Percentiles rank a stretch among this genome's conserved stretches.
Conservation (phyloP, 2,888 invertebrate genomes). For the Dryococelus australis region DNA sequence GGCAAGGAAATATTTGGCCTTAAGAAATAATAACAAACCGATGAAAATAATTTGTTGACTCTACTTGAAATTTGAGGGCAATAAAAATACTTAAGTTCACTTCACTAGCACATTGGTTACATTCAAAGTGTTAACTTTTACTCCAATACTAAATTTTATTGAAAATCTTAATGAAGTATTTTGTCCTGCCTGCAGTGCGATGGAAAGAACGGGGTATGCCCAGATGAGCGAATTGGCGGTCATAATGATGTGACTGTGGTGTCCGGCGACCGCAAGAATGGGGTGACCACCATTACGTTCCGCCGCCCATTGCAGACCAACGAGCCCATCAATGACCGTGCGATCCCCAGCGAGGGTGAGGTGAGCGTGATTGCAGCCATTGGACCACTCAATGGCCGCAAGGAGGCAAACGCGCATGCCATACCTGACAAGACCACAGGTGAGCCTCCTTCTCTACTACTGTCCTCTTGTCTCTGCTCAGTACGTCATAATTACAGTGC, state of each 20-base stretch:
- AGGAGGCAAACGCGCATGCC: slow-evolving; percentile 86
- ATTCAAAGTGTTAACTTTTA: no score
- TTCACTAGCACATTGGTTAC: no score
- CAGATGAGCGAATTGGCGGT: slow-evolving; percentile 82
- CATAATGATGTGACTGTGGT: slow-evolving; percentile 79
- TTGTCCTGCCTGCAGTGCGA: slow-evolving; percentile 67
- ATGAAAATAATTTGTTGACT: no score
- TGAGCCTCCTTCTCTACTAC: slow-evolving; percentile 45
- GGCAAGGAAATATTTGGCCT: background rate
- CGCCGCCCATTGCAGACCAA: slow-evolving; percentile 78
- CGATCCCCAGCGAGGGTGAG: slow-evolving; percentile 71
- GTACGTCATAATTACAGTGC: no score
- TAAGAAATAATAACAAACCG: background rate
- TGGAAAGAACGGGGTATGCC: slow-evolving; percentile 84
- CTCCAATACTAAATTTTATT: no score
- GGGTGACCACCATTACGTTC: slow-evolving; percentile 82
- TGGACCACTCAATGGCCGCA: slow-evolving; percentile 79
- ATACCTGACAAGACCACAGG: slow-evolving; percentile 72
- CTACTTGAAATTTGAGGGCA: no score
- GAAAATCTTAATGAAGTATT: no score
- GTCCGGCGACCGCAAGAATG: slow-evolving; percentile 77
- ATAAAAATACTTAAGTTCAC: no score
- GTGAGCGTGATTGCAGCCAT: slow-evolving; percentile 88
- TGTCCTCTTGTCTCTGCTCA: background rate
- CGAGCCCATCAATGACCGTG: slow-evolving; percentile 75